phyloP scores from a whole-genome alignment of 2,888 invertebrate genomes.

The Zygogramma bicolorata region DNA sequence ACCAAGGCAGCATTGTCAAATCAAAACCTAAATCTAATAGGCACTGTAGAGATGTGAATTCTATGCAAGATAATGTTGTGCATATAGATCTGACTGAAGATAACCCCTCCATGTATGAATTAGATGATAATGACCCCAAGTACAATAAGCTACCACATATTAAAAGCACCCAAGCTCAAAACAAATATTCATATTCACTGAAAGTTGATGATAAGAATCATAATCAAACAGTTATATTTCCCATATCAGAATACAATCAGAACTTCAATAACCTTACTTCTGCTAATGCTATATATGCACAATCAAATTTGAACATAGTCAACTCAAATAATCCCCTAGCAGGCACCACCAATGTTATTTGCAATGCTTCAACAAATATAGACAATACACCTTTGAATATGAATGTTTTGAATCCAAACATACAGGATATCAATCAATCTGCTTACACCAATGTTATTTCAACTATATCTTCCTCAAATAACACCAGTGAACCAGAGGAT shows the following conservation, averaged over 20 bases:
- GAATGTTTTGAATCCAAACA: conserved; percentile 50
- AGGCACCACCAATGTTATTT: conserved; percentile 46
- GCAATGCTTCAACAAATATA: conserved; percentile 41
- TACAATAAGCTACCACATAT: conserved; percentile 54
- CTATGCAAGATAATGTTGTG: conserved; percentile 50
- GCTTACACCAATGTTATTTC: conserved; percentile 44
- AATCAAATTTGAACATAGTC: conserved; percentile 43
- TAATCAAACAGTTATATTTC: conserved; percentile 56
- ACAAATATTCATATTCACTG: conserved; percentile 52
- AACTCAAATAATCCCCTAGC: conserved; percentile 37
- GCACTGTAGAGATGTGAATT: conserved; percentile 27
- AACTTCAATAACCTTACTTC: conserved; percentile 48
- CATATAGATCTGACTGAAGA: conserved; percentile 60
- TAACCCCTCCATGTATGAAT: conserved; percentile 44
- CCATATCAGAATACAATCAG: conserved; percentile 53
- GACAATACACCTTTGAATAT: conserved; percentile 51
- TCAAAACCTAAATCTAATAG: conserved; percentile 32
- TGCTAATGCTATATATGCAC: conserved; percentile 45
- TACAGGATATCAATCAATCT: conserved; percentile 35
- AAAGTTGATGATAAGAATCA: conserved; percentile 46
- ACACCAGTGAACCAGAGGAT: conserved; percentile 12
- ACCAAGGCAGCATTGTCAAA: conserved; percentile 45
- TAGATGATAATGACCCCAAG: conserved; percentile 41
- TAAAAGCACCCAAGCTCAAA: conserved; percentile 48
- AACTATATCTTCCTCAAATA: conserved; percentile 14